These are phyloP conservation scores for Athene noctua DNA, from an alignment of 2,113 vertebrate genomes.

Conservation along the genomic window DNA sequence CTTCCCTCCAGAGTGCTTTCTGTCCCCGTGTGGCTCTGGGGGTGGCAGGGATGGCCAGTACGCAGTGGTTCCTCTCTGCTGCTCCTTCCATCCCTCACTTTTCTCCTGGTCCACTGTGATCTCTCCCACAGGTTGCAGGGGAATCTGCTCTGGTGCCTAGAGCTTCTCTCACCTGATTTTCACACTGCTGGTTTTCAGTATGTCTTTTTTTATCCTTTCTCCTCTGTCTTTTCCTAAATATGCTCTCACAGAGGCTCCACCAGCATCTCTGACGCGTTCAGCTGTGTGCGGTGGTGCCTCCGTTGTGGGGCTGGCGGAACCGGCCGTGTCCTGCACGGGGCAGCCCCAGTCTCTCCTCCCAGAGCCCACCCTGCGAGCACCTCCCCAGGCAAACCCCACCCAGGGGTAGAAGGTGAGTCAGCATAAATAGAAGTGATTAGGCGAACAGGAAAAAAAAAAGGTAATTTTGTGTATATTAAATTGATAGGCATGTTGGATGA, in stretches of 20 bases:
- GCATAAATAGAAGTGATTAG: neutral
- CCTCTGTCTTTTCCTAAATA: too few species aligned
- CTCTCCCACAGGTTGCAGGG: neutral
- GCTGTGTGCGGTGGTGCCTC: too few species aligned
- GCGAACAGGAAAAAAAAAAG: neutral
- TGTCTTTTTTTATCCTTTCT: neutral
- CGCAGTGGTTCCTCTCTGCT: rapidly evolving
- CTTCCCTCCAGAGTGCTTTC: neutral
- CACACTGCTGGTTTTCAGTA: neutral
- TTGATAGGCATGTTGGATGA: neutral
- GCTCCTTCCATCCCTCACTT: neutral
- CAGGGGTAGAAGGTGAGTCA: too few species aligned
- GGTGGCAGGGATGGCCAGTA: too few species aligned
- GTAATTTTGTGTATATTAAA: neutral
- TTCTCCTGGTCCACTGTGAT: neutral
- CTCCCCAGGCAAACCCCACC: neutral
- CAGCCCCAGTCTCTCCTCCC: neutral
- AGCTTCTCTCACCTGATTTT: neutral
- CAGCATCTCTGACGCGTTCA: neutral
- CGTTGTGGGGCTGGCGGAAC: neutral
- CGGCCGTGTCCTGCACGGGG: rapidly evolving
- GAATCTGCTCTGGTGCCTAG: neutral
- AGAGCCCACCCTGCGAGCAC: neutral
- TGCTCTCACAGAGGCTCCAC: neutral
- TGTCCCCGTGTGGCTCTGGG: neutral